Percentiles rank a stretch among this genome's conserved stretches.
These are phyloP conservation scores for Pteropus alecto DNA, from an alignment of 2,113 vertebrate genomes.

Conservation along the genomic window DNA sequence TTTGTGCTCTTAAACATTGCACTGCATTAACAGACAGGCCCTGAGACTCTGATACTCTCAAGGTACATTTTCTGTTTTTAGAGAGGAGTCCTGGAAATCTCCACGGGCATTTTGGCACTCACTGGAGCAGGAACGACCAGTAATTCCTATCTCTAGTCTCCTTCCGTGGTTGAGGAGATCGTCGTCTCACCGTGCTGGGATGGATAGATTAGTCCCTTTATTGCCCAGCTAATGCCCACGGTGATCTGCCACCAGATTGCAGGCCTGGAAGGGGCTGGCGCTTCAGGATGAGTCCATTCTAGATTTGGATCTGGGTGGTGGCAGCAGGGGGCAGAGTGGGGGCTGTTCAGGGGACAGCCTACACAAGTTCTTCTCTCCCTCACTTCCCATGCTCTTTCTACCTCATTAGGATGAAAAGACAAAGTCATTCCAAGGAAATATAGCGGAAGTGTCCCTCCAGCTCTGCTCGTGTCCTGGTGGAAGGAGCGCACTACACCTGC, in stretches of 20 bases:
- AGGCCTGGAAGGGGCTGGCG: not conserved
- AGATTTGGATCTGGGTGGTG: not conserved
- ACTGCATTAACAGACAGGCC: not conserved
- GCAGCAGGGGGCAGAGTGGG: fast-evolving
- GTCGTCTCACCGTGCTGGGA: not conserved
- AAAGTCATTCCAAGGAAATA: not conserved
- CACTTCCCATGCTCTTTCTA: not conserved
- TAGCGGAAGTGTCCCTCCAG: not conserved
- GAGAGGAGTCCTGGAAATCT: not conserved
- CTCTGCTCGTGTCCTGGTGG: not conserved
- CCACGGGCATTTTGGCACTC: not conserved
- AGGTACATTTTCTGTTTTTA: not conserved
- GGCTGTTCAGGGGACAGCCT: not conserved
- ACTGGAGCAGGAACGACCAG: not conserved
- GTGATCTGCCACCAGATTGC: fast-evolving
- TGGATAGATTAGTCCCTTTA: not conserved
- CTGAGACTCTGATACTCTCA: not conserved
- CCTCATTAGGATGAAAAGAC: not conserved
- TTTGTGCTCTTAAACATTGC: not conserved
- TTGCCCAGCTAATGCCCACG: not conserved
- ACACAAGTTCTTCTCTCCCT: not conserved
- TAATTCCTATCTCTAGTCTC: not conserved
- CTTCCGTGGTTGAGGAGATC: not conserved
- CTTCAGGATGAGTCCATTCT: not conserved
- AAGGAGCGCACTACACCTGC: not conserved